Conservation (phyloP, 2,113 vertebrate species). For the Hepsetus odoe region DNA sequence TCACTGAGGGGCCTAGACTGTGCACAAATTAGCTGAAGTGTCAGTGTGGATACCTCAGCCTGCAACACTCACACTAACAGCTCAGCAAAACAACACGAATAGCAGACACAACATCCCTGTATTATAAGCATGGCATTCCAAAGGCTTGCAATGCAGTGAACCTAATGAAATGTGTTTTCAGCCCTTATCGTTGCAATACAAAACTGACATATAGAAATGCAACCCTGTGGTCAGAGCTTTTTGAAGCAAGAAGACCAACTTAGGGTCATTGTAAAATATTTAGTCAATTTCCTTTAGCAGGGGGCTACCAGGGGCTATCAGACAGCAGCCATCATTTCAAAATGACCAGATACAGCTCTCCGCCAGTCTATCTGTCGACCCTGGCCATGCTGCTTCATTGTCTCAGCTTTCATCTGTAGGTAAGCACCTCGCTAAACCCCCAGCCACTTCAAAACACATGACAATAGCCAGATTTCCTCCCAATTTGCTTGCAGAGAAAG, state of each 20-base stretch:
- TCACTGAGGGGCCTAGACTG: background rate
- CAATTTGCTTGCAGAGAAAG: slow-evolving; percentile 86
- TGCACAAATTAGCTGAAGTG: slow-evolving; percentile 9
- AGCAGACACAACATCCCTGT: background rate
- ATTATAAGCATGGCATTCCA: background rate
- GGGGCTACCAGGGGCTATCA: background rate
- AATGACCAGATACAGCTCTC: slow-evolving; percentile 19
- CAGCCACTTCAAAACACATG: slow-evolving; percentile 80
- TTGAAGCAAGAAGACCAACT: background rate
- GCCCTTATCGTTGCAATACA: background rate
- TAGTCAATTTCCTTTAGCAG: background rate
- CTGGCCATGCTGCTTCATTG: slow-evolving; percentile 75
- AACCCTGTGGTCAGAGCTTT: background rate
- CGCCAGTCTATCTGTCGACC: slow-evolving; percentile 62
- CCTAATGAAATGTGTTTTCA: background rate
- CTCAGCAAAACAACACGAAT: slow-evolving; percentile 3
- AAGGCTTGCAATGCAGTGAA: background rate
- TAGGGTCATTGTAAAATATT: background rate
- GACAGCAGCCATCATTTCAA: slow-evolving; percentile 36
- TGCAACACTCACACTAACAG: background rate
- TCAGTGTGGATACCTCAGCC: background rate
- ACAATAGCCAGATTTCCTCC: slow-evolving; percentile 91
- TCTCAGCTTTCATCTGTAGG: slow-evolving; percentile 81
- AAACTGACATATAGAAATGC: background rate
- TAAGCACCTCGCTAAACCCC: slow-evolving; percentile 77